Percentiles rank a stretch among this genome's conserved stretches.
These are phyloP conservation scores for Antedon mediterranea DNA, from an alignment of 53 echinoderm and acorn worm genomes.

Conservation along the genomic window DNA sequence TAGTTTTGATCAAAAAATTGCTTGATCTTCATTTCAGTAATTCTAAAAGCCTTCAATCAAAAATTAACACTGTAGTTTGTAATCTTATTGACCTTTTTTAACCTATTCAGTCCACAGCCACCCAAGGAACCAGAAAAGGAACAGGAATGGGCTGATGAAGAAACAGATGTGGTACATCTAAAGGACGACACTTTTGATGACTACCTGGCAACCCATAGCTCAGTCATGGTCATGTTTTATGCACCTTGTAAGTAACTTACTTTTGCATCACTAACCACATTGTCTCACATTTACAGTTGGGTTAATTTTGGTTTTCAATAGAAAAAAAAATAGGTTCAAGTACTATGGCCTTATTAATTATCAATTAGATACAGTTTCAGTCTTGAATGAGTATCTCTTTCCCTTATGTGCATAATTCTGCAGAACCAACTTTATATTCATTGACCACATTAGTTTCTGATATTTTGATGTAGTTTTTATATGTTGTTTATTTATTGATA, in stretches of 20 bases:
- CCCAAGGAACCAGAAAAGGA: conserved; percentile 97
- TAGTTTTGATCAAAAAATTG: no score
- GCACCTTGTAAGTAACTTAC: conserved; percentile 72
- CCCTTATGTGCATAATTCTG: no score
- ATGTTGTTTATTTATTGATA: background rate
- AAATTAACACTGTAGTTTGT: background rate
- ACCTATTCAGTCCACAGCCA: conserved; percentile 49
- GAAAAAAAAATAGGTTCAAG: no score
- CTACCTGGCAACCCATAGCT: conserved; percentile 47
- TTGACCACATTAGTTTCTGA: no score
- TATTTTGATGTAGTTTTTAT: background rate
- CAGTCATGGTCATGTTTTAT: conserved; percentile 67
- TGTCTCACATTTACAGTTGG: no score
- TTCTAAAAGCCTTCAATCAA: background rate
- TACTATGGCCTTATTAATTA: no score
- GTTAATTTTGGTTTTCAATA: no score
- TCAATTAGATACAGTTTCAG: no score
- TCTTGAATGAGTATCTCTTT: no score
- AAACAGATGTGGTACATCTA: conserved; percentile 72
- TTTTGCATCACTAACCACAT: no score
- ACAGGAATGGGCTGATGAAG: conserved; percentile 85
- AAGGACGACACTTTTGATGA: conserved; percentile 58
- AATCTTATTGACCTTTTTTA: background rate
- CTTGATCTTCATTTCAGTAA: no score
- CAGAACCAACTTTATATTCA: background rate